Evolutionary conservation across 1,140 invertebrate genomes (phyloP).

Genomic region (Octopus sinensis): DNA sequence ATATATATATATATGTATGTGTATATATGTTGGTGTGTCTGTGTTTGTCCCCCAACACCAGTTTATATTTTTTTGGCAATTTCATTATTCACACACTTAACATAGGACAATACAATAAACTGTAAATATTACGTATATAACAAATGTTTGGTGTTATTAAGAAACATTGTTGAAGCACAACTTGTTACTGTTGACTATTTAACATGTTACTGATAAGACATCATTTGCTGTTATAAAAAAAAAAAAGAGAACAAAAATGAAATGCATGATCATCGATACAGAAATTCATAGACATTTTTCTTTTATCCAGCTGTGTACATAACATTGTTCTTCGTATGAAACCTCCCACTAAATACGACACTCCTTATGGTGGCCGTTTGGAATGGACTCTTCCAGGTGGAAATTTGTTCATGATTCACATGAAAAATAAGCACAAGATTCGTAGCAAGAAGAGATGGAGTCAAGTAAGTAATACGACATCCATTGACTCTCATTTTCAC

Average conservation of each 20-base stretch:
- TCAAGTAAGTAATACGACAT: slow-evolving; percentile 42
- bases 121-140: too few relatives aligned
- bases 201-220: background rate
- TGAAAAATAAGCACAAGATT: slow-evolving; percentile 96
- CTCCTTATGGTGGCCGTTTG: slow-evolving; percentile 92
- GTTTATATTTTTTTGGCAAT: too few relatives aligned
- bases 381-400: slow-evolving; percentile 95
- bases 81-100: too few relatives aligned
- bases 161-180: too few relatives aligned
- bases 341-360: slow-evolving; percentile 87
- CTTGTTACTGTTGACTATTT: background rate
- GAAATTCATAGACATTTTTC: background rate
- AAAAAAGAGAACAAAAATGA: too few relatives aligned
- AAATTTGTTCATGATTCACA: slow-evolving; percentile 93
- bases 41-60: too few relatives aligned
- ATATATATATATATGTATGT: too few relatives aligned
- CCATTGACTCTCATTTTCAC: too few relatives aligned
- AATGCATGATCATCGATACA: background rate
- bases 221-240: too few relatives aligned
- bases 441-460: slow-evolving; percentile 74
- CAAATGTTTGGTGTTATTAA: too few relatives aligned
- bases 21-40: too few relatives aligned
- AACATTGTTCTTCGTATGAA: slow-evolving; percentile 64
- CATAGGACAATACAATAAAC: too few relatives aligned
- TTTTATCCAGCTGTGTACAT: slow-evolving; percentile 68